phyloP scores from a whole-genome alignment of 23 tunicate genomes.

The Clavelina lepadiformis region DNA sequence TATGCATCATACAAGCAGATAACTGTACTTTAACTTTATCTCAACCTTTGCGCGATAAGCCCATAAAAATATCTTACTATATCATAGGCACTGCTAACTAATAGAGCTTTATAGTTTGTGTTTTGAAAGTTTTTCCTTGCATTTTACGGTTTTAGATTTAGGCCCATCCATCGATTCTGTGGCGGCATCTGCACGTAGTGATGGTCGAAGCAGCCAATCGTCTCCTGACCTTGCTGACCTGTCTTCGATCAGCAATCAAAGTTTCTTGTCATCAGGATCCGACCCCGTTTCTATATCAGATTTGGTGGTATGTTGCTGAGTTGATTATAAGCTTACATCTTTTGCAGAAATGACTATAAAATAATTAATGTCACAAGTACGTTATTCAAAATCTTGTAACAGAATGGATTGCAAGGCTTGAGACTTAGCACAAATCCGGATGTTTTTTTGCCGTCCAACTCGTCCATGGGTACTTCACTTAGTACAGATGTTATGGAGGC shows the following conservation, averaged over 20 bases:
- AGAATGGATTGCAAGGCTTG: slow-evolving; percentile 79
- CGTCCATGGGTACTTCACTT: slow-evolving; percentile 21
- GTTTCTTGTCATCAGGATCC: slow-evolving; percentile 61
- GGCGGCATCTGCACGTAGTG: slow-evolving; percentile 45
- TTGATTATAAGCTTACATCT: neutral
- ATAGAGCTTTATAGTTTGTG: neutral
- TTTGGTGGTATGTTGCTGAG: slow-evolving; percentile 48
- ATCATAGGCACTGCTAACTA: too few relatives aligned
- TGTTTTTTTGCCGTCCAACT: slow-evolving; percentile 16
- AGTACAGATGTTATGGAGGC: slow-evolving; percentile 21
- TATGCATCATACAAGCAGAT: too few relatives aligned
- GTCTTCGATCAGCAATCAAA: slow-evolving; percentile 31
- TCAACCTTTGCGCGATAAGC: too few relatives aligned
- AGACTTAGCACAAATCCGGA: slow-evolving; percentile 52
- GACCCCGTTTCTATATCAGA: slow-evolving; percentile 82
- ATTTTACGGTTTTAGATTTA: neutral
- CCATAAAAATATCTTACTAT: too few relatives aligned
- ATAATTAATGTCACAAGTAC: neutral
- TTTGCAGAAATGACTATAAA: neutral
- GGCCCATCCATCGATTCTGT: slow-evolving; percentile 14
- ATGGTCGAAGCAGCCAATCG: slow-evolving; percentile 83
- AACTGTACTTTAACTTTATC: too few relatives aligned
- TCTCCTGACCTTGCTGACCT: slow-evolving; percentile 52
- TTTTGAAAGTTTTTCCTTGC: neutral
- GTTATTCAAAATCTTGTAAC: neutral